phyloP scores from a whole-genome alignment of 2,888 invertebrate genomes.

The Spicauda simplicius region DNA sequence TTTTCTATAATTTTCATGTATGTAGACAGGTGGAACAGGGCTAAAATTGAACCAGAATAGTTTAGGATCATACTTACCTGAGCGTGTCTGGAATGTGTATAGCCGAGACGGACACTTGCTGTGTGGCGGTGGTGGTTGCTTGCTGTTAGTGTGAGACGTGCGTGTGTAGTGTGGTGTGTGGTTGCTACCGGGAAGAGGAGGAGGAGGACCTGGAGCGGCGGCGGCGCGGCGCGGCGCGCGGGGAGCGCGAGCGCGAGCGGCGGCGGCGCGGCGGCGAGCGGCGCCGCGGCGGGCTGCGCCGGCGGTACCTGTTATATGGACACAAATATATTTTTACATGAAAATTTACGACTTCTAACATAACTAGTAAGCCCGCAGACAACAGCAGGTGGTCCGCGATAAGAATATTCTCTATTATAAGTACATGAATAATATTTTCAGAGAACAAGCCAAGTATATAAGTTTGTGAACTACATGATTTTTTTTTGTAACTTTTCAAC shows the following conservation, averaged over 20 bases:
- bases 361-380: too few species aligned
- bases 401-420: too few species aligned
- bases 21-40: background rate
- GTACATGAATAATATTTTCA: too few species aligned
- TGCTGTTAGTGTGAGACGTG: slow-evolving; percentile 31
- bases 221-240: slow-evolving; percentile 83
- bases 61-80: slow-evolving; percentile 58
- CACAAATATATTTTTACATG: too few species aligned
- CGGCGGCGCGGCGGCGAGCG: slow-evolving; percentile 80
- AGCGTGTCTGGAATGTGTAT: slow-evolving; percentile 52
- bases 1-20: background rate
- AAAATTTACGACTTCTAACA: too few species aligned
- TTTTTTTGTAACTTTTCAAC: too few species aligned
- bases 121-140: slow-evolving; percentile 35
- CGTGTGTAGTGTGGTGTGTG: slow-evolving; percentile 25
- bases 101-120: slow-evolving; percentile 9
- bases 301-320: slow-evolving; percentile 75
- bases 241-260: slow-evolving; percentile 86
- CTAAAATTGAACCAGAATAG: slow-evolving; percentile 20
- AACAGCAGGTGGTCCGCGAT: too few species aligned
- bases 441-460: too few species aligned
- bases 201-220: slow-evolving; percentile 90
- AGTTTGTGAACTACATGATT: too few species aligned
- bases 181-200: slow-evolving; percentile 87
- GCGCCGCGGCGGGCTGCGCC: slow-evolving; percentile 86